Conservation (phyloP, 2,888 invertebrate species). For the Cantharis lateralis region DNA sequence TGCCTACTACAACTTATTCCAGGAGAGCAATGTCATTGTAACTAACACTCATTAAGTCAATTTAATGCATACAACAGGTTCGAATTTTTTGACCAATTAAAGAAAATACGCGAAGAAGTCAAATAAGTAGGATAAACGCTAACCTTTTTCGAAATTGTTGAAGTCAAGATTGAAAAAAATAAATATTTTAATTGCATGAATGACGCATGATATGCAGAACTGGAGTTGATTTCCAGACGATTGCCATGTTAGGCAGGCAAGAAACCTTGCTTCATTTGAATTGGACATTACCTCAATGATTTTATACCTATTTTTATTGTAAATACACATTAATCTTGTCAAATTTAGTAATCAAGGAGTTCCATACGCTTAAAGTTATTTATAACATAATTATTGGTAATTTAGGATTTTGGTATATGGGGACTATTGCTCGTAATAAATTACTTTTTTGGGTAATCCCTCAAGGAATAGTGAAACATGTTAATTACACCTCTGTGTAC, state of each 20-base stretch:
- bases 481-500: no score
- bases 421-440: neutral
- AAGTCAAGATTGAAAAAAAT: neutral
- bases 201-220: slow-evolving; percentile 2
- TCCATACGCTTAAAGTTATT: neutral
- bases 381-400: neutral
- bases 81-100: neutral
- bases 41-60: neutral
- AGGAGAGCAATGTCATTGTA: neutral
- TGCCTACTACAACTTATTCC: neutral
- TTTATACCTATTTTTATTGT: neutral
- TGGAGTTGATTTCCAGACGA: slow-evolving; percentile 17
- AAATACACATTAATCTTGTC: slow-evolving; percentile 14
- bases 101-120: neutral
- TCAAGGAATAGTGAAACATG: neutral
- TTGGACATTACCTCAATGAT: slow-evolving; percentile 29
- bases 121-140: neutral
- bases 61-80: neutral
- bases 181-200: neutral
- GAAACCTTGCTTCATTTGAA: slow-evolving; percentile 30
- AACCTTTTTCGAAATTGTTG: neutral
- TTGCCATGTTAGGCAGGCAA: neutral
- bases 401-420: neutral
- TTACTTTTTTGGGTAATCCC: neutral
- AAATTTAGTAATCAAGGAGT: neutral